These are phyloP conservation scores for Erythrocercus mccallii DNA, from an alignment of 2,113 vertebrate genomes.

Conservation along the genomic window DNA sequence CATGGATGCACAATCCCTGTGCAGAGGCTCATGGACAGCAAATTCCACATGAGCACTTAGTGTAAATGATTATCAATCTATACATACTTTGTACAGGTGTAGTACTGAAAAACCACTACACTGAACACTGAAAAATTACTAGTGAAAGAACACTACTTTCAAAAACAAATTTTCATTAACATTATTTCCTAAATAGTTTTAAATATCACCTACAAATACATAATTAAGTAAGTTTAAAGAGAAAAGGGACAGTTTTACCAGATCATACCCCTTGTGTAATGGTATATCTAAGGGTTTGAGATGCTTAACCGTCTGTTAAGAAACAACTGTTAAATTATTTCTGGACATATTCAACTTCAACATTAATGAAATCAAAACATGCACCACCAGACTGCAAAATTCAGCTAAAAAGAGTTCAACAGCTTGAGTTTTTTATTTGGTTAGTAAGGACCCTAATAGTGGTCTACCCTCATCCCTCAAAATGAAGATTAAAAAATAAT, in stretches of 20 bases:
- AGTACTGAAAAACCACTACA: background rate
- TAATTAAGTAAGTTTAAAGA: accelerated
- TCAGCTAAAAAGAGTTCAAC: background rate
- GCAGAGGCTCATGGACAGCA: background rate
- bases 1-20: background rate
- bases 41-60: background rate
- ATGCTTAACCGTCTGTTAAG: background rate
- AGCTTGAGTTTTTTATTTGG: background rate
- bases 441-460: background rate
- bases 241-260: background rate
- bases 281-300: background rate
- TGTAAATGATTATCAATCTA: background rate
- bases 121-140: background rate
- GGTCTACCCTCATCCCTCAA: background rate
- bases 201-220: background rate
- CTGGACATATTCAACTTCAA: background rate
- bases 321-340: background rate
- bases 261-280: background rate
- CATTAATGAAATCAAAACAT: background rate
- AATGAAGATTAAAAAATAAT: background rate
- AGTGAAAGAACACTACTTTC: background rate
- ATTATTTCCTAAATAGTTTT: background rate
- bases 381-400: background rate
- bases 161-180: background rate
- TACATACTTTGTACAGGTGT: background rate